Conservation (phyloP, 2,888 invertebrate genomes). For the Octodonta nipae region DNA sequence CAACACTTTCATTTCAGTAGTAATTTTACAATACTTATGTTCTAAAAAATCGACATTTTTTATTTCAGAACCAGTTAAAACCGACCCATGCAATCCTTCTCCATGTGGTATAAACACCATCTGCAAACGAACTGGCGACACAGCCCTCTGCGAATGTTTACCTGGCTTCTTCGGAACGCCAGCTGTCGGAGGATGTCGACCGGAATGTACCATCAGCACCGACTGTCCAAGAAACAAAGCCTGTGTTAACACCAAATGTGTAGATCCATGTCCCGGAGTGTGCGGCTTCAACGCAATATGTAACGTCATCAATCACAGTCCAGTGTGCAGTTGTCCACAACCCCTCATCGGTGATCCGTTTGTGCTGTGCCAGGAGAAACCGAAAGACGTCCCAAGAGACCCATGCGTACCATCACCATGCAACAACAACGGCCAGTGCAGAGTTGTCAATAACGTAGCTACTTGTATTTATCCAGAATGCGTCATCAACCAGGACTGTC, state of each 20-base stretch:
- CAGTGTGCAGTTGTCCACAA: conserved; percentile 67
- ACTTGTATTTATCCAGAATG: conserved; percentile 77
- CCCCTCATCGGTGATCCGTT: conserved; percentile 71
- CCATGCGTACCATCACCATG: conserved; percentile 81
- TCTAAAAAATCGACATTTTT: too few relatives aligned
- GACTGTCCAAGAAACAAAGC: conserved; percentile 64
- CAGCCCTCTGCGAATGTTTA: conserved; percentile 60
- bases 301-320: conserved; percentile 68
- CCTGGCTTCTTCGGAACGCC: conserved; percentile 64
- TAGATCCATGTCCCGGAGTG: conserved; percentile 66
- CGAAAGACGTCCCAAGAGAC: conserved; percentile 39
- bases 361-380: conserved; percentile 45
- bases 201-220: conserved; percentile 70
- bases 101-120: conserved; percentile 70
- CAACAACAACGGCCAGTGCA: conserved; percentile 68
- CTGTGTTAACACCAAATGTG: conserved; percentile 66
- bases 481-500: conserved; percentile 76
- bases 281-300: conserved; percentile 69
- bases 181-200: conserved; percentile 55
- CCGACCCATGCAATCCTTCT: conserved; percentile 41
- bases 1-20: too few relatives aligned
- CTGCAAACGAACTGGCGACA: conserved; percentile 43
- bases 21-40: too few relatives aligned
- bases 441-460: conserved; percentile 53
- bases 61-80: conserved; percentile 23